These are phyloP conservation scores for Psammodynastes pulverulentus DNA, from an alignment of 2,113 vertebrate genomes.

Conservation along the genomic window DNA sequence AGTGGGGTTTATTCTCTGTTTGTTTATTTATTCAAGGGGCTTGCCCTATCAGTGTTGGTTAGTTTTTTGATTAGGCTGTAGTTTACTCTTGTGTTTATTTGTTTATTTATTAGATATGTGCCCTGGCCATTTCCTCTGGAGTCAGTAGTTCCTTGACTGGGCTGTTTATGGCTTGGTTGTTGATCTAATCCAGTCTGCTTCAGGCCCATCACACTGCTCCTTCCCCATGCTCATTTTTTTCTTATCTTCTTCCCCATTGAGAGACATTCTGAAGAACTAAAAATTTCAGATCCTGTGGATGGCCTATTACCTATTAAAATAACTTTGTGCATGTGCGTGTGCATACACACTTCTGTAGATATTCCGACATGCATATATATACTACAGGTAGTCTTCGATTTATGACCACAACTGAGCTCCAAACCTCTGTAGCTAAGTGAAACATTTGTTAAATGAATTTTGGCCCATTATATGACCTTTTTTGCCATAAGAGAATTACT, in stretches of 20 bases:
- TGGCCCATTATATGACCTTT: not conserved
- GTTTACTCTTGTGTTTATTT: not conserved
- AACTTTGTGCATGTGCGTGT: not conserved
- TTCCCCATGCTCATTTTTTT: not conserved
- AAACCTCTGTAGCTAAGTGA: not conserved
- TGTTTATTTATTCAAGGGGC: no score
- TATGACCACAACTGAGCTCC: not conserved
- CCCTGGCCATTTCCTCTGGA: not conserved
- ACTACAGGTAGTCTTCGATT: not conserved
- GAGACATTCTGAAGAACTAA: not conserved
- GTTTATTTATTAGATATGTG: not conserved
- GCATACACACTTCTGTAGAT: not conserved
- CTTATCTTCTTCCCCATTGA: not conserved
- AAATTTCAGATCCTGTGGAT: not conserved
- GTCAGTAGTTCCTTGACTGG: not conserved
- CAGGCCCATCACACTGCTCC: not conserved
- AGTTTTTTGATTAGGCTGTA: not conserved
- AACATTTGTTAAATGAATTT: not conserved
- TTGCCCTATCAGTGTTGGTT: not conserved
- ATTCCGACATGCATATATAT: not conserved
- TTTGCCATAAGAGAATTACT: not conserved
- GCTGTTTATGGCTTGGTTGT: not conserved
- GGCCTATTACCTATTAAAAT: not conserved
- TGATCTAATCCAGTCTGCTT: not conserved
- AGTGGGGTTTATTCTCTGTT: no score